Base-by-base conservation (phyloP, 2,113 vertebrate species). In the Circaetus cinerascens region DNA sequence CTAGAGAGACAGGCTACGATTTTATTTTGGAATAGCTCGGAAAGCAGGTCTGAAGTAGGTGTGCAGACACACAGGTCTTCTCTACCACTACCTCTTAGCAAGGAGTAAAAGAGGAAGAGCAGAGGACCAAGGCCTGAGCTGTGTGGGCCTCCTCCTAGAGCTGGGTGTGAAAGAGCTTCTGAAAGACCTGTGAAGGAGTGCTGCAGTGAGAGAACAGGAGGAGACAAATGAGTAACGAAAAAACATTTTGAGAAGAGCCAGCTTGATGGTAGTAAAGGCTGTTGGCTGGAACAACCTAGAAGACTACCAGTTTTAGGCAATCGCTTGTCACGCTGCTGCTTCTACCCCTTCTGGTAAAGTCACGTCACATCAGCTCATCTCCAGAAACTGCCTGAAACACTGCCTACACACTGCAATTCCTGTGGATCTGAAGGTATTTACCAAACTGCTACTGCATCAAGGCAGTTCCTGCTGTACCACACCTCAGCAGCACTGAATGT, bases 51-150 rank as follows among this genome's bases (percentile, higher is more conserved):
- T 53, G 53, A 68, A 76, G 38, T 4, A 80, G 32, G 26, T 20
- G 4, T 56, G 36, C 30, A 75, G 60, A 62, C 50, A 43, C 0
- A 0, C 5, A 51, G 34, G 12, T 74, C 34, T 43, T 66, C 40
- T 88, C 60, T 66, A 41, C 40, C 23, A 59, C 50, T 26, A 17
- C 7, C 40, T 45, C 40, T 56, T 23, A 69, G 40, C 36, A 78
- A 13, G 7, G 20, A 59, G 27, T 38, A 22, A 48, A 67, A 68
- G 32, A 72, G 25, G 19, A 94, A 74, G 23, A 82, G 36, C 23
- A 57, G 15, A 57, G 45, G 29, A 55, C 15, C 43, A 90, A 66
- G 20, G 29, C 20, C 68, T 73, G 68, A 74, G 34, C 36, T 48
- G 53, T 34, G 17, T 7, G 9, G 11, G 34, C 13, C 5, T 13